Conservation (phyloP, 2,888 invertebrate genomes). For the Pinctada fucata region DNA sequence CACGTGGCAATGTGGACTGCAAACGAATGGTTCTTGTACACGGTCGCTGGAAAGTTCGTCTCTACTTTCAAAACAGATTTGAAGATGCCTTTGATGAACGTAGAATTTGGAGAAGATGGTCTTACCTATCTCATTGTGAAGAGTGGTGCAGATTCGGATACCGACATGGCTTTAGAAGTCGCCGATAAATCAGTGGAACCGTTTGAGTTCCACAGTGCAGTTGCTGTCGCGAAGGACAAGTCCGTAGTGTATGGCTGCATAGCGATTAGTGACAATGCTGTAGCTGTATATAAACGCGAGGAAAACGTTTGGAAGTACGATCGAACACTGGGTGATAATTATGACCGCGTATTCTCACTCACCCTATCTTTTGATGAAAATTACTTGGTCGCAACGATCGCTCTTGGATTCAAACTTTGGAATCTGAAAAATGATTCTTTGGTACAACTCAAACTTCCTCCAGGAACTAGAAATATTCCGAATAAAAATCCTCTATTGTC, state of each 20-base stretch:
- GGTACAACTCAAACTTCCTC: slow-evolving; percentile 70
- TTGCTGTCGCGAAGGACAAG: slow-evolving; percentile 67
- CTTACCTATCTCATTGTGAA: slow-evolving; percentile 64
- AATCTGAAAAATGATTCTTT: slow-evolving; percentile 71
- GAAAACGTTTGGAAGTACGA: slow-evolving; percentile 70
- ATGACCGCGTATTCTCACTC: slow-evolving; percentile 78
- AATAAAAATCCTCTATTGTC: slow-evolving; percentile 93
- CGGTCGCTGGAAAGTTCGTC: slow-evolving; percentile 62
- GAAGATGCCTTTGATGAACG: slow-evolving; percentile 64
- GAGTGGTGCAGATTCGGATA: slow-evolving; percentile 65
- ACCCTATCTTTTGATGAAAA: slow-evolving; percentile 89
- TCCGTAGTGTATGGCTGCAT: slow-evolving; percentile 73
- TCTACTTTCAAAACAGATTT: slow-evolving; percentile 58
- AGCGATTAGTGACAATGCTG: slow-evolving; percentile 74
- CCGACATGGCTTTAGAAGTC: slow-evolving; percentile 72
- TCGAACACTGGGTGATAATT: slow-evolving; percentile 70
- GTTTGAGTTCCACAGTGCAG: slow-evolving; percentile 76
- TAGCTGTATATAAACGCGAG: slow-evolving; percentile 70
- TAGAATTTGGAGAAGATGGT: slow-evolving; percentile 57
- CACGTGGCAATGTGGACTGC: slow-evolving; percentile 71
- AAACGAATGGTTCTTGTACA: slow-evolving; percentile 68
- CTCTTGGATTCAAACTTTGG: slow-evolving; percentile 77
- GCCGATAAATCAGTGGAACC: slow-evolving; percentile 66
- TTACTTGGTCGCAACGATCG: slow-evolving; percentile 84
- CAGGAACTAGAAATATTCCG: slow-evolving; percentile 92